Evolutionary conservation across 2,113 vertebrate species (phyloP), one percentile per base, ranked within the genome.

Genomic region (Nothoprocta perdicaria): DNA sequence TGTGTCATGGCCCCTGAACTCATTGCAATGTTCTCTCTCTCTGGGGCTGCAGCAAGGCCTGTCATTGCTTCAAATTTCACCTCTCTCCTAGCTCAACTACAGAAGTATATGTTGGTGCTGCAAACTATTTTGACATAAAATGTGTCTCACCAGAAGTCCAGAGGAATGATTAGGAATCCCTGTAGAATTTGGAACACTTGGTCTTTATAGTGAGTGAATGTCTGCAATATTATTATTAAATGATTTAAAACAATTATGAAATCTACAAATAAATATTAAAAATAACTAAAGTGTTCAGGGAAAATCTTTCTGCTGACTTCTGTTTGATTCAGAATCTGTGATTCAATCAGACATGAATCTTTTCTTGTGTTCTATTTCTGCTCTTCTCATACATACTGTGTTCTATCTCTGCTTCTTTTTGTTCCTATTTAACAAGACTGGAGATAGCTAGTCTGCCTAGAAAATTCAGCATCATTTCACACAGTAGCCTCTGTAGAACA

Each of bases 381-480:
- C 22, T 85, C 27, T 21, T 72, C 46, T 62, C 74, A 60, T 8
- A 58, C 50, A 74, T 60, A 52, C 31, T 50, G 13, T 24, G 14
- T 74, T 86, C 31, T 82, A 73, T 35, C 33, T 35, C 38, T 77
- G 26, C 26, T 83, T 18, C 18, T 85, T 43, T 38, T 85, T 61
- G 2, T 3, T 3, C 14, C 31, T 7, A n/a, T 67, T 88, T 75
- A 61, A 80, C 61, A 85, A 86, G 31, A 31, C 43, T 78, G 23
- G 69, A 86, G 89, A 91, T 45, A 83, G 33, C 83, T 62, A 80
- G 16, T 12, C 41, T 92, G 57, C 48, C 76, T 75, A 72, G 58
- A 78, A 90, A 80, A 86, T 81, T 92, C 77, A 38, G 43, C 67
- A 55, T 74, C 3, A 0, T 92, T 94, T 95, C 84, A 80, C 76